phyloP scores from a whole-genome alignment of 1,140 invertebrate species.

The Cyrtorhinus lividipennis region DNA sequence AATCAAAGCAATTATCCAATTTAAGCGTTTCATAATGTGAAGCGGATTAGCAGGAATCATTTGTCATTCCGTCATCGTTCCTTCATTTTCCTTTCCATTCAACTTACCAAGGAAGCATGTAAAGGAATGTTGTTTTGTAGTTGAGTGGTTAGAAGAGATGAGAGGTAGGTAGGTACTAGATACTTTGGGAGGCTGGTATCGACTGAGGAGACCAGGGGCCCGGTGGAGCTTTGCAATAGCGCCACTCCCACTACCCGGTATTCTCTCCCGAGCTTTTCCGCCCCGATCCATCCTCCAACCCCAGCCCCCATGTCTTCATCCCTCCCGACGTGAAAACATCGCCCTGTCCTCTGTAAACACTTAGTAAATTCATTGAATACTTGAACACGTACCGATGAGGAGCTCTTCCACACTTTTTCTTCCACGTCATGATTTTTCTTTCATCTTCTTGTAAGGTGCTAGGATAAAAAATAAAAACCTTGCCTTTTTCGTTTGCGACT shows the following conservation, averaged over 20 bases:
- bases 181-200: conserved; percentile 11
- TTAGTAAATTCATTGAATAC: not conserved
- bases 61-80: too few relatives aligned
- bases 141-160: not conserved
- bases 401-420: not conserved
- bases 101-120: conserved; percentile 6
- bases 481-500: too few relatives aligned
- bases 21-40: too few relatives aligned
- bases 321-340: not conserved
- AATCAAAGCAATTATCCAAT: too few relatives aligned
- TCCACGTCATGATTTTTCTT: not conserved
- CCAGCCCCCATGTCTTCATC: not conserved
- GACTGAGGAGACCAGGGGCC: conserved; percentile 10
- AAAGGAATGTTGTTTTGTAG: conserved; percentile 1
- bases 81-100: too few relatives aligned
- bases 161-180: not conserved
- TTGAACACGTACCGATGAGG: not conserved
- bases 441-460: too few relatives aligned
- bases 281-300: too few relatives aligned
- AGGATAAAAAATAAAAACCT: too few relatives aligned
- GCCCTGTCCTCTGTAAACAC: not conserved
- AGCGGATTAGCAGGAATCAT: too few relatives aligned
- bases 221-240: not conserved
- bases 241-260: not conserved
- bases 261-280: too few relatives aligned